Base-by-base conservation (phyloP, 2,797 vertebrate species). In the Luscinia luscinia region DNA sequence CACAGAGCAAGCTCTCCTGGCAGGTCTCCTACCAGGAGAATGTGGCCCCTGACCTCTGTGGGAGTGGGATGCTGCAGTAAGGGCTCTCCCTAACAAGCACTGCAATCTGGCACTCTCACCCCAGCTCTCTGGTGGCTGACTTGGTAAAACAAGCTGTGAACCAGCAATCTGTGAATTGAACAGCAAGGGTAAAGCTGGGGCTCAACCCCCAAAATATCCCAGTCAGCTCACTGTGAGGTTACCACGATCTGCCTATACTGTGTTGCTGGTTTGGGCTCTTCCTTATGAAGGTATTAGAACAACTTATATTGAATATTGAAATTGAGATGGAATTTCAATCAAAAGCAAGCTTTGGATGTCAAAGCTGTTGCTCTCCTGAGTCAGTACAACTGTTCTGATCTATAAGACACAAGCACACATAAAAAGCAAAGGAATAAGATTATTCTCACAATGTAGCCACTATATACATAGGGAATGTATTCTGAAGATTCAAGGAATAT, bases 21-120 rank as follows among this genome's bases (percentile, higher is more conserved):
- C 61, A 85, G 78, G 45, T 95, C 91, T 94, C 90, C 90, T 94
- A 78, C 78, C 52, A 92, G 79, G 77, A 96, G 94, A 97, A 97
- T 95, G 91, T 87, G 94, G 74, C 95, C 95, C 55, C 73, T 96
- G 94, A 90, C 95, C 95, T 96, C 67, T 49, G 54, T 2, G 2
- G 51, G 66, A 96, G 46, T 14, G 51, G 85, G 87, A 89, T 24
- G 19, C 43, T 86, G 73, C 67, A 76, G 77, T 51, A 49, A 67
- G 84, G 51, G 38, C 5, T 1, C 58, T 95, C 11, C 24, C 23
- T 76, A 88, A 88, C 26, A 89, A 88, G 55, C 68, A 14, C 32
- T 34, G 34, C 72, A 89, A 15, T 72, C 69, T 40, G 34, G 58
- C 36, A 75, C 38, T 6, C 28, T 76, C 7, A 2, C 30, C 20